phyloP scores from a whole-genome alignment of 2,888 invertebrate species.

The Deladenus siricidicola region DNA sequence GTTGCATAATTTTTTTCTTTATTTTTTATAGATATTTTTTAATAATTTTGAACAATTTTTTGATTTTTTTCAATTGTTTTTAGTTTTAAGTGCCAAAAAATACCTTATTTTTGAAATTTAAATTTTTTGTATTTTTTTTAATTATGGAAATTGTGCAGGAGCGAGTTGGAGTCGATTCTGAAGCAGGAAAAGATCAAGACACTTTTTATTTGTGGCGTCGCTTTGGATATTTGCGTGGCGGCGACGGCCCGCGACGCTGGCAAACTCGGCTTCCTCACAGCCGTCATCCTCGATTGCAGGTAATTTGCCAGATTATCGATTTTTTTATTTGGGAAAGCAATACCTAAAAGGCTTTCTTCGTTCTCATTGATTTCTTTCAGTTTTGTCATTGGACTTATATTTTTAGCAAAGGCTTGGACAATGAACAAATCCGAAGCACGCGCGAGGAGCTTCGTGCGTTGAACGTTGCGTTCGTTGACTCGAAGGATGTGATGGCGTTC shows the following conservation, averaged over 20 bases:
- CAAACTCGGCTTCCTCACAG: slow-evolving; percentile 37
- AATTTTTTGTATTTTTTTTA: not conserved
- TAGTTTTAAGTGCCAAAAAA: no score
- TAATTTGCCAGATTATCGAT: no score
- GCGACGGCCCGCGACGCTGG: slow-evolving; percentile 31
- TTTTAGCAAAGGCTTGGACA: slow-evolving; percentile 43
- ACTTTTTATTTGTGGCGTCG: slow-evolving; percentile 86
- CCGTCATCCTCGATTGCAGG: slow-evolving; percentile 43
- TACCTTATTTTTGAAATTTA: no score
- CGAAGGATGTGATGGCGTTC: slow-evolving; percentile 20
- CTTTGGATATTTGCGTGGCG: slow-evolving; percentile 85
- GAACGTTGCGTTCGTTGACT: slow-evolving; percentile 36
- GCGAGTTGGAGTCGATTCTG: slow-evolving; percentile 72
- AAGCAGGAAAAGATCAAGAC: slow-evolving; percentile 74
- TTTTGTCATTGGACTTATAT: not conserved
- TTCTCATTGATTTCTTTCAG: no score
- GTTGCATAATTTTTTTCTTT: not conserved
- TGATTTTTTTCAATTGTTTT: no score
- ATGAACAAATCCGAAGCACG: slow-evolving; percentile 37
- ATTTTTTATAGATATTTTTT: no score
- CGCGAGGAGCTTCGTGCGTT: slow-evolving; percentile 34
- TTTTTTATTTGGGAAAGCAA: no score
- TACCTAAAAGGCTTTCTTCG: no score
- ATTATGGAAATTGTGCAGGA: slow-evolving; percentile 60
- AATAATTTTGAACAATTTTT: no score